Evolutionary conservation across 2,113 vertebrate genomes (phyloP).

Genomic region (Anas platyrhynchos): DNA sequence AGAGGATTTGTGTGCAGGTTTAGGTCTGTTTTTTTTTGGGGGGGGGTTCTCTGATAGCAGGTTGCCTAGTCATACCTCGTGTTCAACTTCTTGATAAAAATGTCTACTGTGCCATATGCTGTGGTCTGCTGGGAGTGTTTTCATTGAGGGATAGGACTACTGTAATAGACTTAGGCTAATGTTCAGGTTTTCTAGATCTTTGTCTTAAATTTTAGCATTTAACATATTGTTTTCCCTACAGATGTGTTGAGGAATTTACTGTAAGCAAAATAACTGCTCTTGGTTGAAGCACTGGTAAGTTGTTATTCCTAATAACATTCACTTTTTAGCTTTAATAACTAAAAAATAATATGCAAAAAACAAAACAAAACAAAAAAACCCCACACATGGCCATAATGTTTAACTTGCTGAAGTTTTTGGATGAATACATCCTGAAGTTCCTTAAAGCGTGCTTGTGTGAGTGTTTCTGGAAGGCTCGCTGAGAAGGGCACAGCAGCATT

Average conservation of each 20-base stretch:
- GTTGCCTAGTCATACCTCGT: background rate
- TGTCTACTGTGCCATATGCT: background rate
- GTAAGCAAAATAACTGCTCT: conserved; percentile 48
- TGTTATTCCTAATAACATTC: conserved; percentile 36
- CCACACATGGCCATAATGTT: background rate
- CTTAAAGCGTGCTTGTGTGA: background rate
- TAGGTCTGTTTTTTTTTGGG: background rate
- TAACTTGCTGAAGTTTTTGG: background rate
- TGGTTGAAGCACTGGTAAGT: conserved; percentile 78
- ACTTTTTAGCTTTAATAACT: conserved; percentile 4
- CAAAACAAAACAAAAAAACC: too few species aligned
- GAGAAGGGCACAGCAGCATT: background rate
- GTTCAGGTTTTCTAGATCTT: background rate
- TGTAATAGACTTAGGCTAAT: background rate
- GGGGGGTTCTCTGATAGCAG: background rate
- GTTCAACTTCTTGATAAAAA: background rate
- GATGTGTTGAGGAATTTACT: conserved; percentile 53
- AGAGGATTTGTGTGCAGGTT: background rate
- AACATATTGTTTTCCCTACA: conserved; percentile 61
- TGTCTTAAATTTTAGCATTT: background rate
- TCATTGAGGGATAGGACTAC: background rate
- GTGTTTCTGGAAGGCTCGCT: background rate
- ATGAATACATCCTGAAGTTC: background rate
- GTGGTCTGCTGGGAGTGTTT: background rate
- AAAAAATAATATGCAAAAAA: background rate